Evolutionary conservation across 2,113 vertebrate species (phyloP).

Genomic region (Semicossyphus pulcher): DNA sequence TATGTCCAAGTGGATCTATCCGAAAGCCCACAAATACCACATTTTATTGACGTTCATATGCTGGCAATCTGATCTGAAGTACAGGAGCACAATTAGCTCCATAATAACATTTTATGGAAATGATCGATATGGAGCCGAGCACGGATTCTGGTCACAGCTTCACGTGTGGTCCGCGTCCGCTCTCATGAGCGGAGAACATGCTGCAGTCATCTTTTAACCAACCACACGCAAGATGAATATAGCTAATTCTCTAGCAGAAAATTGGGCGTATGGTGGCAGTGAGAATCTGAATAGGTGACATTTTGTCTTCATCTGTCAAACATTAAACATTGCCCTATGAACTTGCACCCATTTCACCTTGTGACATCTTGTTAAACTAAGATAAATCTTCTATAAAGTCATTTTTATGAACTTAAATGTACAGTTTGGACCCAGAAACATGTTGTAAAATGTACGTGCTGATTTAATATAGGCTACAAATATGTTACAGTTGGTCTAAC

Average conservation of each 20-base stretch:
- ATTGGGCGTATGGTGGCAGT: background rate
- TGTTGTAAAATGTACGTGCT: background rate
- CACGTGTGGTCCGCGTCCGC: conserved; percentile 85
- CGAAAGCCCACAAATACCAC: conserved; percentile 72
- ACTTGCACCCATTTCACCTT: background rate
- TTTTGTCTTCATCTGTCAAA: background rate
- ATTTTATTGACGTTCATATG: conserved; percentile 79
- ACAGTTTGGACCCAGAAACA: background rate
- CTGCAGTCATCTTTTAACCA: conserved; percentile 69
- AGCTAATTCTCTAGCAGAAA: background rate
- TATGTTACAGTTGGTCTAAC: too few species aligned
- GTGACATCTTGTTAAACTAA: background rate
- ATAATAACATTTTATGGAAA: conserved; percentile 77
- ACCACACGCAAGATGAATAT: conserved; percentile 56
- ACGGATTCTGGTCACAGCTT: conserved; percentile 66
- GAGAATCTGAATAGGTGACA: background rate
- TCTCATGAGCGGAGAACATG: conserved; percentile 67
- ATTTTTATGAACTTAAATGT: background rate
- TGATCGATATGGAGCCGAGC: conserved; percentile 71
- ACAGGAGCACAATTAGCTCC: conserved; percentile 72
- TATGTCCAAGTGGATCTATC: conserved; percentile 65
- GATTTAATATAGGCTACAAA: background rate
- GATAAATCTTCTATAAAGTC: background rate
- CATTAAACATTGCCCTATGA: background rate
- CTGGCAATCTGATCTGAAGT: conserved; percentile 70